A percentile compares a stretch with the other conserved stretches of the same genome.
Evolutionary conservation across 2,888 invertebrate species (phyloP).

Genomic region (Congeria kusceri): DNA sequence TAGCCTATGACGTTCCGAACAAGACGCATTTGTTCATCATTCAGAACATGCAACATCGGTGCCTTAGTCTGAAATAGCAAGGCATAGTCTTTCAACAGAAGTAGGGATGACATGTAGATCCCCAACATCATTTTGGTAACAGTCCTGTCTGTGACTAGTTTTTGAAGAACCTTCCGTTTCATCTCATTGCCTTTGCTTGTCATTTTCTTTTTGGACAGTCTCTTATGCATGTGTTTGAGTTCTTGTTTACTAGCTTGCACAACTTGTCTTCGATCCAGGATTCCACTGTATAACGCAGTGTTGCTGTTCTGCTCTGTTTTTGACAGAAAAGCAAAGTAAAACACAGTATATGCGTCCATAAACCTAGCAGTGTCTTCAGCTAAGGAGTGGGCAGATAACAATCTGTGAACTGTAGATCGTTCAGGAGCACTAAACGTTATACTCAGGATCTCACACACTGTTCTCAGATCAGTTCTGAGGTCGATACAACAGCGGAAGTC

Average conservation of each 20-base stretch:
- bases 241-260: background rate
- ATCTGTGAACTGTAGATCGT: conserved; percentile 56
- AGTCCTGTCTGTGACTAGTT: conserved; percentile 13
- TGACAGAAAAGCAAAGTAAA: conserved; percentile 37
- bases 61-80: conserved; percentile 25
- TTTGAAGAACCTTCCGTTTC: background rate
- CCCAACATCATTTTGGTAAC: background rate
- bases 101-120: conserved; percentile 16
- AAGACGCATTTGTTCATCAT: conserved; percentile 32
- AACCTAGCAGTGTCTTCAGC: conserved; percentile 48
- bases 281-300: conserved; percentile 20
- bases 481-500: conserved; percentile 38
- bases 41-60: conserved; percentile 18
- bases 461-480: conserved; percentile 59
- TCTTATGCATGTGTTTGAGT: background rate
- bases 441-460: conserved; percentile 51
- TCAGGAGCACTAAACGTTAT: conserved; percentile 54
- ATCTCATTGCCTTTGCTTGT: conserved; percentile 11
- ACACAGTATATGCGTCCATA: conserved; percentile 55
- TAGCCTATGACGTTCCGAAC: conserved; percentile 17
- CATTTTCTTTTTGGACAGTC: conserved; percentile 23
- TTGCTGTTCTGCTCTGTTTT: conserved; percentile 7
- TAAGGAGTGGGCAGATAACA: conserved; percentile 64
- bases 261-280: conserved; percentile 19
- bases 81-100: conserved; percentile 19